Percentiles rank a stretch among this genome's conserved stretches.
Conservation (phyloP, 1,140 invertebrate species). For the Anagrus nilaparvatae region DNA sequence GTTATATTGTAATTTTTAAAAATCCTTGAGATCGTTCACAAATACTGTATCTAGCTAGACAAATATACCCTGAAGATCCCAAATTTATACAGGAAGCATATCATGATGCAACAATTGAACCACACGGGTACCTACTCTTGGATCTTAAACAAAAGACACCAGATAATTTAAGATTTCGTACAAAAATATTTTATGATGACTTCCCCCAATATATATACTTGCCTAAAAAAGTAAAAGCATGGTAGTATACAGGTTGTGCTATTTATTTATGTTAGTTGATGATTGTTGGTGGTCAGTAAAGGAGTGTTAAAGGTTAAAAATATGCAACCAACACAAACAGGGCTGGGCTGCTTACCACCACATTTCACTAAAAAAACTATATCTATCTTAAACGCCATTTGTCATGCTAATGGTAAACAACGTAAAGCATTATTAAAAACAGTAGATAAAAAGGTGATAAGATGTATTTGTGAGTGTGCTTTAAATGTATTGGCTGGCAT, state of each 20-base stretch:
- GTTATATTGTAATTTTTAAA: constrained; percentile 35
- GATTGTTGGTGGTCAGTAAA: too few relatives aligned
- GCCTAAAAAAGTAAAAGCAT: constrained; percentile 11
- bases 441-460: constrained; percentile 11
- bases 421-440: constrained; percentile 9
- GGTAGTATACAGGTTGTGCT: too few relatives aligned
- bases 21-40: constrained; percentile 35
- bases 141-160: constrained; percentile 28
- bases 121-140: constrained; percentile 31
- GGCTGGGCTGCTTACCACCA: constrained; percentile 1
- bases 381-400: background rate
- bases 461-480: constrained; percentile 19
- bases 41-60: constrained; percentile 28
- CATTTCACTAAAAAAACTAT: constrained; percentile 6
- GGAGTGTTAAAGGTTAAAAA: too few relatives aligned
- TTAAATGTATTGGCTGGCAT: constrained; percentile 15
- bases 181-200: constrained; percentile 16
- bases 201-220: constrained; percentile 9
- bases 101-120: constrained; percentile 27
- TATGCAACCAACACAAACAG: background rate
- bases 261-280: constrained; percentile 1
- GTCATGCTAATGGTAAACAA: constrained; percentile 8
- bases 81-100: constrained; percentile 35
- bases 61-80: constrained; percentile 29
- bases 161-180: constrained; percentile 23